Evolutionary conservation across 2,888 invertebrate species (phyloP), one percentile per base, ranked within the genome.

Genomic region (Drosophila pseudotakahashii): DNA sequence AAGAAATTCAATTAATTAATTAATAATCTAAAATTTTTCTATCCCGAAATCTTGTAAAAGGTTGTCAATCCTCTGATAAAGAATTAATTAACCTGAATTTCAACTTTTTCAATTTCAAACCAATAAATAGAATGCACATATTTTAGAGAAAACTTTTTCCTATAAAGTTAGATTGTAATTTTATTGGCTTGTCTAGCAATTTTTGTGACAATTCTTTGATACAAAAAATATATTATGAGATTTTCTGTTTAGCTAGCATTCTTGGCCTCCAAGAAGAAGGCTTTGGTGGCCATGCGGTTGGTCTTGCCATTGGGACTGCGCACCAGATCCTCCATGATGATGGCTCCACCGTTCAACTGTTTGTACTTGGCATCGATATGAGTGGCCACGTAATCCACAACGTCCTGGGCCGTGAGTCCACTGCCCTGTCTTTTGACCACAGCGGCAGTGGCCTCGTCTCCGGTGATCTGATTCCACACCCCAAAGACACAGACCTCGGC

Each of bases 401-500:
- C 74, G 19, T 87, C 84, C 55, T 86, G 73, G 50, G 86, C 83
- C 7, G 57, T 77, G 2, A 89, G 55, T 11, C 71, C 57, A 10
- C 79, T 79, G 2, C 75, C 79, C 0, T 41, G 14, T 0, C 72
- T 62, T 14, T 76, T 79, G 0, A 89, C 81, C 5, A 90, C 80
- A 0, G 85, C 83, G 0, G 89, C 90, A 7, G 89, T 86, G 0
- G 90, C 89, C 11, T 87, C 76, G 75, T 90, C 89, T 0, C 83
- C 89, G 44, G 68, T 69, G 7, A 85, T 63, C 10, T 76, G 64
- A 73, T 88, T 78, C 70, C 85, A 88, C 5, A 90, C 70, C 1
- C 89, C 89, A 44, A 88, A 88, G 13, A 89, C 90, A 37, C 84
- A 87, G 16, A 81, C 89, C 44, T 88, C 84, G n/a, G 75, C 50